Percentiles rank a stretch among this genome's conserved stretches.
Conservation (phyloP, 1,140 invertebrate genomes). For the Drosophila pseudoananassae region DNA sequence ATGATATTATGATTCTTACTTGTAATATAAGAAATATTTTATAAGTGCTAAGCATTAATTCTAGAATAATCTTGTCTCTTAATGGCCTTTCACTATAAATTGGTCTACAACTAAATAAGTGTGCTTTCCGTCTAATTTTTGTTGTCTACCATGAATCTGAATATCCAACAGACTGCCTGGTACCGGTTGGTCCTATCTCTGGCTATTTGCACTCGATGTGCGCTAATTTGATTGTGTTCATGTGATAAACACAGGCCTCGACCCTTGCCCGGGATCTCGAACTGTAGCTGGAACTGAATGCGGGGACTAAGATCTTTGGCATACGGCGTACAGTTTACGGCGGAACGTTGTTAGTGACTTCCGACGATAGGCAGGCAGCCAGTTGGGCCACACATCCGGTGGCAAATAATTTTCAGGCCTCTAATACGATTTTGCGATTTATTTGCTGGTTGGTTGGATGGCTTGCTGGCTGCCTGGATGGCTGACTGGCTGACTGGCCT, state of each 20-base stretch:
- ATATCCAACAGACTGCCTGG: conserved; percentile 12
- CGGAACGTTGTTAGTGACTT: conserved; percentile 17
- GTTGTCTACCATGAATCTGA: neutral
- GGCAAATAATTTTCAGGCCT: conserved; percentile 72
- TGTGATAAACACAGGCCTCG: conserved; percentile 71
- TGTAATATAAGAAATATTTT: no score
- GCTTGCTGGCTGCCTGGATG: neutral
- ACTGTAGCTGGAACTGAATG: conserved; percentile 7
- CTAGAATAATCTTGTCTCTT: neutral
- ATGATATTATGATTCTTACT: neutral
- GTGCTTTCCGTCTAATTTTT: neutral
- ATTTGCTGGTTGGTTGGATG: conserved; percentile 56
- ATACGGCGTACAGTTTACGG: neutral
- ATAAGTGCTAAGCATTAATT: neutral
- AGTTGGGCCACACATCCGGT: conserved; percentile 71
- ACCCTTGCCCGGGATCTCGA: conserved; percentile 21
- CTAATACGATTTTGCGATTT: conserved; percentile 79
- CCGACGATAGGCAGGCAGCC: conserved; percentile 42
- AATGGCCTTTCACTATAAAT: neutral
- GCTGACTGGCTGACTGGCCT: neutral
- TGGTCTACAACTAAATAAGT: conserved; percentile 1
- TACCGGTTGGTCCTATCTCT: conserved; percentile 66
- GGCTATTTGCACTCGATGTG: conserved; percentile 80
- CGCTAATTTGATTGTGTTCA: conserved; percentile 82
- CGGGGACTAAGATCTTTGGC: conserved; percentile 2